Conservation (phyloP, 2,113 vertebrate genomes). For the Mustelus asterias region DNA sequence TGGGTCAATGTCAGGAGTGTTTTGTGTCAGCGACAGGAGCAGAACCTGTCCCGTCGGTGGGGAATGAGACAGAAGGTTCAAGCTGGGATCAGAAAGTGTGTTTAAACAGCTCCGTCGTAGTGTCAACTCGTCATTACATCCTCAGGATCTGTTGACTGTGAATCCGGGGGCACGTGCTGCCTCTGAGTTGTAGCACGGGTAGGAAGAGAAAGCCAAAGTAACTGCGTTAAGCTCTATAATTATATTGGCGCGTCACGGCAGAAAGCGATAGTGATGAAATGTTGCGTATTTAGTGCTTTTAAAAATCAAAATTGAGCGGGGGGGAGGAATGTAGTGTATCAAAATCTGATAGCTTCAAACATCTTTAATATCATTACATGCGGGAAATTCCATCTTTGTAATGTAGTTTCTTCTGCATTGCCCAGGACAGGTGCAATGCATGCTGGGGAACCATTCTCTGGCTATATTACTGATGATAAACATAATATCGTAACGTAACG, state of each 20-base stretch:
- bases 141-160: neutral
- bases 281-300: neutral
- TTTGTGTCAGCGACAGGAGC: neutral
- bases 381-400: neutral
- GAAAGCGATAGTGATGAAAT: neutral
- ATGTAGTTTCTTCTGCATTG: neutral
- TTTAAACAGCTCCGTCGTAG: neutral
- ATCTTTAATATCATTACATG: neutral
- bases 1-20: neutral
- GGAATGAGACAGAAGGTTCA: neutral
- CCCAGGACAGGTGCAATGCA: neutral
- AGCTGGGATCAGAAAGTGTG: neutral
- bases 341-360: neutral
- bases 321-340: neutral
- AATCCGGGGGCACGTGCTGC: neutral
- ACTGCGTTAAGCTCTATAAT: neutral
- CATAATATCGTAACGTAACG: neutral
- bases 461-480: neutral
- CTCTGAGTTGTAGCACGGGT: neutral
- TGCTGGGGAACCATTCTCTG: neutral
- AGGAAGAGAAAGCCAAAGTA: neutral
- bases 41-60: neutral
- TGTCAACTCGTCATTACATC: neutral
- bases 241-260: neutral
- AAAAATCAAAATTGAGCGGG: neutral